Conservation (phyloP, 2,797 vertebrate species). For the Bryconaethiops microstoma region DNA sequence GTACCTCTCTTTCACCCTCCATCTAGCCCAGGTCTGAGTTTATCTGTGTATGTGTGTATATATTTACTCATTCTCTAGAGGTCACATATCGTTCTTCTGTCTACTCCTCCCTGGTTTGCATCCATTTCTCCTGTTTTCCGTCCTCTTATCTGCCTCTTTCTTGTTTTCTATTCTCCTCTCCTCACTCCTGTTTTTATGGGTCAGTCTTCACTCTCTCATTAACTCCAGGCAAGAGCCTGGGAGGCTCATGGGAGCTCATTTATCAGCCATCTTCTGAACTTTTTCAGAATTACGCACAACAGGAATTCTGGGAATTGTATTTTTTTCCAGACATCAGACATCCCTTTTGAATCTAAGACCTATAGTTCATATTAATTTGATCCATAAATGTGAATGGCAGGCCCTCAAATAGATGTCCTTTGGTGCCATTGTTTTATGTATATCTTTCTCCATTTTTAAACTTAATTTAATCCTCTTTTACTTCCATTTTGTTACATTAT, state of each 20-base stretch:
- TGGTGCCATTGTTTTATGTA: slow-evolving; percentile 7
- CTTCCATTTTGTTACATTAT: slow-evolving; percentile 50
- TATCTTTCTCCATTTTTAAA: slow-evolving; percentile 6
- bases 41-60: neutral
- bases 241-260: slow-evolving; percentile 52
- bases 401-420: slow-evolving; percentile 23
- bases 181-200: slow-evolving; percentile 22
- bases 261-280: slow-evolving; percentile 38
- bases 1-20: slow-evolving; percentile 12
- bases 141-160: neutral
- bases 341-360: slow-evolving; percentile 22
- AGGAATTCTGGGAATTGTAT: slow-evolving; percentile 43
- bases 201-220: slow-evolving; percentile 41
- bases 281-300: slow-evolving; percentile 26
- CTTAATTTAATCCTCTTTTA: slow-evolving; percentile 38
- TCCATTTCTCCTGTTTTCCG: neutral
- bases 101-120: slow-evolving; percentile 1
- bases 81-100: slow-evolving; percentile 27
- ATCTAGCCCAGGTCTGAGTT: neutral
- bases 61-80: slow-evolving; percentile 29
- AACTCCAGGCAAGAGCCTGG: slow-evolving; percentile 7
- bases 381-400: slow-evolving; percentile 24
- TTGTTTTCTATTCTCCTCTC: neutral
- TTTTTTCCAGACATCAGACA: slow-evolving; percentile 43
- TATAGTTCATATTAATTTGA: slow-evolving; percentile 29